Base-by-base conservation (phyloP, 1,140 invertebrate genomes). In the Drosophila novamexicana region DNA sequence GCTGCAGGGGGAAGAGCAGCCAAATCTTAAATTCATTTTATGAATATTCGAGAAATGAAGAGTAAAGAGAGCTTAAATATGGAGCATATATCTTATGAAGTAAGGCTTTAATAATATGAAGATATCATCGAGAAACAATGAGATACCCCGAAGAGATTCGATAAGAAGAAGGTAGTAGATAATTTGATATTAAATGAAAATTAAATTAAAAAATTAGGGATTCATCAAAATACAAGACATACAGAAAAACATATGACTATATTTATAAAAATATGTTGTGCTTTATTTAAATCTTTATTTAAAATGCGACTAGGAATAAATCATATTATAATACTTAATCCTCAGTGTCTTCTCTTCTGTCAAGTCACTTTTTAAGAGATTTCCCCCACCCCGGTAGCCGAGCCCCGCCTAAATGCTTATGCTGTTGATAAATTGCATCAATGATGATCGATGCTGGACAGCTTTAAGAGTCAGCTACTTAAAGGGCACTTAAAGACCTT, bases 381-480 rank as follows among this genome's bases (percentile, higher is more conserved):
- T 18, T 29, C 22, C 22, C 5, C 22, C 4, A 4, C 22, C 22
- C 22, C 22, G 5, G 22, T 29, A 29, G 22, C 22, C 22, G 22
- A 29, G 22, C 3, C 3, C 22, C 22, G 22, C 22, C 22, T 37
- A 18, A 54, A 54, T 57, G 63, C 63, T 22, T 29, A 57, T 40
- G 36, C 52, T 10, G 59, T 40, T 67, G 75, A 82, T 75, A 83
- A 49, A 16, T 37, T 34, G 34, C 29, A 36, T 57, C 39, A 77
- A 82, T 67, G 80, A 88, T 88, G 83, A 88, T 88, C 62, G 79
- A 88, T 88, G 81, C 68, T 47, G 40, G 32, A 36, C 39, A 52
- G 39, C 52, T n/a, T 36, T 39, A 37, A 36, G 37, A 62, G 57
- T 40, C 62, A 74, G 54, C 69, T 73, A 75, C 70, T 75, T 77